phyloP scores from a whole-genome alignment of 1,140 invertebrate species.

The Drosophila simulans region DNA sequence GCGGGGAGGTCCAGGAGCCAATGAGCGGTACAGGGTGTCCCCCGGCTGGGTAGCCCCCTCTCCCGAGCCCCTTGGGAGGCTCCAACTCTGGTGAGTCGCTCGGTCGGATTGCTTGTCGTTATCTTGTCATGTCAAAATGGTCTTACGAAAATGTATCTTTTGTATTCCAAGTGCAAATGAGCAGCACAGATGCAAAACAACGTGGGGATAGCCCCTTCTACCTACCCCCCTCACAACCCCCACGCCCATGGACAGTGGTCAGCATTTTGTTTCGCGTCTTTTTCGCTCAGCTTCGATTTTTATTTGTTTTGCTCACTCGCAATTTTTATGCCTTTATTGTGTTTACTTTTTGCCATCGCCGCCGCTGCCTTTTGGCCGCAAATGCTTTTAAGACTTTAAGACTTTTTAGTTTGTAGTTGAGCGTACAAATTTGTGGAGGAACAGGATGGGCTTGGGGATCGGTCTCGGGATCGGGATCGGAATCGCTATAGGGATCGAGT shows the following conservation, averaged over 20 bases:
- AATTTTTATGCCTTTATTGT: conserved; percentile 83
- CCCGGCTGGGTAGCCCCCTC: background rate
- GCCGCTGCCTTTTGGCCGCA: conserved; percentile 60
- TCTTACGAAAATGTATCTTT: conserved; percentile 83
- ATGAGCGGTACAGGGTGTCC: conserved; percentile 66
- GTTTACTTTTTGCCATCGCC: conserved; percentile 76
- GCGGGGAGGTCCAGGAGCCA: conserved; percentile 57
- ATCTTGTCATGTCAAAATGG: conserved; percentile 84
- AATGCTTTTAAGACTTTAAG: conserved; percentile 84
- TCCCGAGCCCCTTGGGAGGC: background rate
- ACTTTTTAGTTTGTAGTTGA: conserved; percentile 82
- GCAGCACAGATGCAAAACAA: conserved; percentile 76
- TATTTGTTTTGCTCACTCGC: conserved; percentile 81
- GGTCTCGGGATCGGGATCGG: conserved; percentile 19
- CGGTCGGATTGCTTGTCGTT: conserved; percentile 81
- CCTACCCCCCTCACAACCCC: background rate
- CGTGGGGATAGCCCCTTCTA: conserved; percentile 5
- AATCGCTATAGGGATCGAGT: conserved; percentile 23
- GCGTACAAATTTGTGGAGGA: conserved; percentile 78
- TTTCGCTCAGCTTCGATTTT: conserved; percentile 55
- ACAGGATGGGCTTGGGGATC: conserved; percentile 63
- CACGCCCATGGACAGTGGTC: background rate
- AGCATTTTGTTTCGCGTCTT: conserved; percentile 60
- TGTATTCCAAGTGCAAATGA: conserved; percentile 83
- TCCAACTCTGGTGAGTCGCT: conserved; percentile 44